A percentile compares a stretch with the other conserved stretches of the same genome.
These are phyloP conservation scores for Discoglossus pictus DNA, from an alignment of 2,797 vertebrate genomes.

Conservation along the genomic window DNA sequence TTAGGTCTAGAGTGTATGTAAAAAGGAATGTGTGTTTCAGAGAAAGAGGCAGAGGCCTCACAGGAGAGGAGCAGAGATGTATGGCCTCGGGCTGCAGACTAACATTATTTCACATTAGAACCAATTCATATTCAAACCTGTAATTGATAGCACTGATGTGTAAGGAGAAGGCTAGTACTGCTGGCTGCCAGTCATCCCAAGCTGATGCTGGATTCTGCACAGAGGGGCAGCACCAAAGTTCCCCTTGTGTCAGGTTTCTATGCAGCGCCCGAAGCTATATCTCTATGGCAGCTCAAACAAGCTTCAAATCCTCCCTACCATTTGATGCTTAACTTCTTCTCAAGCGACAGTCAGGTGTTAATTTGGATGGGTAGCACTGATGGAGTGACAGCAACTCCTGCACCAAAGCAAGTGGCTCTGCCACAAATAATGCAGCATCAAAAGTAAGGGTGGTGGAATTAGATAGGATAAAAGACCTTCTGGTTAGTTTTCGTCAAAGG, in stretches of 20 bases:
- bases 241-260: constrained; percentile 76
- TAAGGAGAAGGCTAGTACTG: constrained; percentile 68
- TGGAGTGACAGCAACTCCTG: background rate
- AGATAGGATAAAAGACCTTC: no score
- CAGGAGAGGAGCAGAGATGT: constrained; percentile 68
- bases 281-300: constrained; percentile 66
- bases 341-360: no score
- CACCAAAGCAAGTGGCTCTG: no score
- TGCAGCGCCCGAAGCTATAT: constrained; percentile 70
- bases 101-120: constrained; percentile 96
- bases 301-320: constrained; percentile 57
- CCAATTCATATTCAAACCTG: constrained; percentile 92
- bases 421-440: no score
- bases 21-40: constrained; percentile 42
- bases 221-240: constrained; percentile 74
- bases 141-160: constrained; percentile 94
- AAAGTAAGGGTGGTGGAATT: no score
- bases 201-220: constrained; percentile 70
- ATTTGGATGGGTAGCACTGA: no score
- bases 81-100: constrained; percentile 47
- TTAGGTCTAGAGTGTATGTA: constrained; percentile 34
- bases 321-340: no score
- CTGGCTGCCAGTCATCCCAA: constrained; percentile 77
- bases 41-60: constrained; percentile 66
- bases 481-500: no score